Conservation (phyloP, 2,113 vertebrate genomes). For the Podilymbus podiceps region DNA sequence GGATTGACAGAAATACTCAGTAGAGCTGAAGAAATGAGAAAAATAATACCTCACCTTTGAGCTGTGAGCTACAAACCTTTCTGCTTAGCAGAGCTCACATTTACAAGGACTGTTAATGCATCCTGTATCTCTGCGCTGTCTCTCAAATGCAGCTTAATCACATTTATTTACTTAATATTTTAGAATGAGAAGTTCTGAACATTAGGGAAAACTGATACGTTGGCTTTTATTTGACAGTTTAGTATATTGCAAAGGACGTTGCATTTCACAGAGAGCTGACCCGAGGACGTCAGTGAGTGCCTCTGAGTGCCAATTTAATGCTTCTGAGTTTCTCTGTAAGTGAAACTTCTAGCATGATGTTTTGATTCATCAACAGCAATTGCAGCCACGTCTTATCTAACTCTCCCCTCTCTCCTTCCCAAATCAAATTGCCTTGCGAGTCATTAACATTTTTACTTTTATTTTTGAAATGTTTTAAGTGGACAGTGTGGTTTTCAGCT, state of each 20-base stretch:
- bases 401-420: neutral
- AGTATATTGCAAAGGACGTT: neutral
- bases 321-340: neutral
- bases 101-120: neutral
- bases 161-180: neutral
- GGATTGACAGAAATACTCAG: neutral
- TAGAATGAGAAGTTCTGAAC: neutral
- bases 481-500: neutral
- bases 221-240: neutral
- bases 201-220: neutral
- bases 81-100: neutral
- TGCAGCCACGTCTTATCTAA: neutral
- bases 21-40: neutral
- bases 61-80: neutral
- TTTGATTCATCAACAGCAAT: neutral
- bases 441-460: neutral
- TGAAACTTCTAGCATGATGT: neutral
- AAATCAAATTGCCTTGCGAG: neutral
- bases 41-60: neutral
- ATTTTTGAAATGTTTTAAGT: neutral
- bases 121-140: neutral
- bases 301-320: neutral
- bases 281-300: neutral
- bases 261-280: neutral
- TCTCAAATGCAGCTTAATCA: neutral